phyloP scores from a whole-genome alignment of 1,140 invertebrate species.

The Megathymus violae region DNA sequence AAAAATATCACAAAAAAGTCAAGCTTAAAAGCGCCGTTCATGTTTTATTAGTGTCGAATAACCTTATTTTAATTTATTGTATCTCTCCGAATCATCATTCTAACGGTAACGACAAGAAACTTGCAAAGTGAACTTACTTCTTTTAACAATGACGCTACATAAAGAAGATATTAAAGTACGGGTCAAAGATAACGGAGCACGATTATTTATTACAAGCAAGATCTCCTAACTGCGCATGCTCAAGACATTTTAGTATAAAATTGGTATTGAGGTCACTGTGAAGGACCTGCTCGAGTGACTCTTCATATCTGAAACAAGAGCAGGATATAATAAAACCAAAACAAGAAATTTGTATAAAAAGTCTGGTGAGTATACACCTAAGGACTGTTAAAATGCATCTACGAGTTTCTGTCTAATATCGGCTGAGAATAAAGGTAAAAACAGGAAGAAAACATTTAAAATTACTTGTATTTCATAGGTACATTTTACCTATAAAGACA shows the following conservation, averaged over 20 bases:
- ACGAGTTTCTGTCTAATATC: no score
- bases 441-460: no score
- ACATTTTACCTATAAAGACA: no score
- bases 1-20: background rate
- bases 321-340: no score
- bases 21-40: slow-evolving; percentile 3
- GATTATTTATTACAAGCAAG: slow-evolving; percentile 2
- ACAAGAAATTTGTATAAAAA: no score
- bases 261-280: no score
- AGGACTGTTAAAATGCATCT: no score
- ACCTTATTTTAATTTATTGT: slow-evolving; percentile 24
- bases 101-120: slow-evolving; percentile 29
- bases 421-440: no score
- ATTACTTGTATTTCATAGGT: no score
- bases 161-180: slow-evolving; percentile 23
- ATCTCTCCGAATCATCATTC: slow-evolving; percentile 18
- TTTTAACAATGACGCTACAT: slow-evolving; percentile 24
- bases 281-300: no score
- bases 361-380: no score
- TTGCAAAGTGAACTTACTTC: slow-evolving; percentile 21
- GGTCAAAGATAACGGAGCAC: slow-evolving; percentile 21
- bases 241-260: background rate
- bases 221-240: background rate
- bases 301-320: no score
- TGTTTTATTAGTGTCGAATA: slow-evolving; percentile 6